Conservation (phyloP, 2,113 vertebrate genomes). For the Ploceus nigricollis region DNA sequence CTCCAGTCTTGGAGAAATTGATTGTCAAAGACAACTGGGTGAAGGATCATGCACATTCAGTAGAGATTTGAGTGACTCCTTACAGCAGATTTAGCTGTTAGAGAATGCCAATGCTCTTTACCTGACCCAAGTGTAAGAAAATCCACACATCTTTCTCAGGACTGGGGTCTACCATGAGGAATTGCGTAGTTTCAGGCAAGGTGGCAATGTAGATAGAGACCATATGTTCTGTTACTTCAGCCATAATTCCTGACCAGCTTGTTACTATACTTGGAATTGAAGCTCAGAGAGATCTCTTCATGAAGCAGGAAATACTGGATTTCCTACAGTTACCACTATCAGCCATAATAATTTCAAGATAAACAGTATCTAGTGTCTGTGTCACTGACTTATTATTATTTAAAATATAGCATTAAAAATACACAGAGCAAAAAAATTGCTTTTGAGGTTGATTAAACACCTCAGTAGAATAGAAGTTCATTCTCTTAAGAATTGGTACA, state of each 20-base stretch:
- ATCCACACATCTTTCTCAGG: not conserved
- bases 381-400: not conserved
- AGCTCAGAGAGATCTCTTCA: not conserved
- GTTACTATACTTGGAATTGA: not conserved
- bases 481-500: not conserved
- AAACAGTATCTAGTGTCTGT: not conserved
- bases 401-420: conserved; percentile 3
- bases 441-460: conserved; percentile 12
- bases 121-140: not conserved
- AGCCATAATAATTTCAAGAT: not conserved
- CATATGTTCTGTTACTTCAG: not conserved
- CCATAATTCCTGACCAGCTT: not conserved
- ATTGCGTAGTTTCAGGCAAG: not conserved
- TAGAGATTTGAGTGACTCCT: not conserved
- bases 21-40: not conserved
- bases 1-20: not conserved
- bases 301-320: not conserved
- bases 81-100: not conserved
- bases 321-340: not conserved
- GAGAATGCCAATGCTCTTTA: rapidly evolving
- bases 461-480: not conserved
- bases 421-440: not conserved
- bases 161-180: not conserved
- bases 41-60: not conserved
- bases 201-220: not conserved